Evolutionary conservation across 2,888 invertebrate genomes (phyloP).

Genomic region (Clistopyga incitator): DNA sequence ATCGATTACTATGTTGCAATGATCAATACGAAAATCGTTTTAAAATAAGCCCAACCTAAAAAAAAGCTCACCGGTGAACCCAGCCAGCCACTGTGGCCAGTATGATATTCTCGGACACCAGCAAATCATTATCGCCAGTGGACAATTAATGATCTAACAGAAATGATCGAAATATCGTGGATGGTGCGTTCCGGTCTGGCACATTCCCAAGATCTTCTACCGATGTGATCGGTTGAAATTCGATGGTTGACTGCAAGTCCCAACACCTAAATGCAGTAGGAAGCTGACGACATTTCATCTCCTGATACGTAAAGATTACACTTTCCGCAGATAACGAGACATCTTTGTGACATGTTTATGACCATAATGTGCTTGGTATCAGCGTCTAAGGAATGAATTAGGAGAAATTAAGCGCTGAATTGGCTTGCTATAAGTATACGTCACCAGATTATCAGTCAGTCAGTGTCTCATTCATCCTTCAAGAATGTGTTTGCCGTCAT

Average conservation of each 20-base stretch:
- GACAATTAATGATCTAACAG: conserved; percentile 1
- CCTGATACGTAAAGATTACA: background rate
- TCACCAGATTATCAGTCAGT: conserved; percentile 3
- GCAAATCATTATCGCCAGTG: conserved; percentile 23
- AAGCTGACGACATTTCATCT: conserved; percentile 16
- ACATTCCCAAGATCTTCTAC: conserved; percentile 22
- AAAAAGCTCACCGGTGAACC: conserved; percentile 72
- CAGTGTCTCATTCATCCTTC: background rate
- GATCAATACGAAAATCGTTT: background rate
- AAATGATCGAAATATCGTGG: conserved; percentile 15
- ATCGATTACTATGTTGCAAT: background rate
- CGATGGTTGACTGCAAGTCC: conserved; percentile 1
- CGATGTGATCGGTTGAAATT: conserved; percentile 17
- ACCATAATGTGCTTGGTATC: background rate
- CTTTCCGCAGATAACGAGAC: conserved; percentile 19
- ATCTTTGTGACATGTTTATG: conserved; percentile 37
- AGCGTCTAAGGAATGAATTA: conserved; percentile 17
- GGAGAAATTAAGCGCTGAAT: background rate
- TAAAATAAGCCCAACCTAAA: background rate
- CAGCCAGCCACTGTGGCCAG: conserved; percentile 78
- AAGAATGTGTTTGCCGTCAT: background rate
- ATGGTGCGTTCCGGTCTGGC: background rate
- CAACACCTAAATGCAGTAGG: background rate
- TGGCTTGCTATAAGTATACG: background rate
- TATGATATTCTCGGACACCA: conserved; percentile 40